phyloP scores from a whole-genome alignment of 2,797 vertebrate species.

The Semaprochilodus insignis region DNA sequence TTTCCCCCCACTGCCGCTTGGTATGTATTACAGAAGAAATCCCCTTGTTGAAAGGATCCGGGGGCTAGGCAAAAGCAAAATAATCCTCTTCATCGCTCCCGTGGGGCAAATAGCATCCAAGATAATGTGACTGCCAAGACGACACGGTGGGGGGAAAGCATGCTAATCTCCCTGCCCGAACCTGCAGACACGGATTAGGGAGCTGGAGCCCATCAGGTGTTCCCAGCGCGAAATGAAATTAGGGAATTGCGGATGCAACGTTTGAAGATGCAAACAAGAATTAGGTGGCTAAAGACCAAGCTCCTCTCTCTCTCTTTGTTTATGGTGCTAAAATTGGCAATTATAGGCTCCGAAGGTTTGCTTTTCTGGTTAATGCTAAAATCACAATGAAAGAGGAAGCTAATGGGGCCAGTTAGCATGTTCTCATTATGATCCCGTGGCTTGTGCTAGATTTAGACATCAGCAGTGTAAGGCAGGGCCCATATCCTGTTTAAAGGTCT shows the following conservation, averaged over 20 bases:
- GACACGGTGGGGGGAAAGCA: constrained; percentile 32
- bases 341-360: not conserved
- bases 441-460: not conserved
- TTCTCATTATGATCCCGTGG: not conserved
- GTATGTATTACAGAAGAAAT: constrained; percentile 58
- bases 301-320: not conserved
- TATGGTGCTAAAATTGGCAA: no score
- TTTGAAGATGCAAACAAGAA: constrained; percentile 13
- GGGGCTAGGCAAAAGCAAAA: constrained; percentile 47
- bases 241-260: constrained; percentile 8
- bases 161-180: constrained; percentile 59
- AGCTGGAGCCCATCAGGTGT: constrained; percentile 41
- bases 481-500: no score
- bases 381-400: no score
- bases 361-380: not conserved
- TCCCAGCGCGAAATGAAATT: constrained; percentile 45
- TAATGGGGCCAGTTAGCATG: not conserved
- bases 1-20: constrained; percentile 35
- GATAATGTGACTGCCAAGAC: constrained; percentile 56
- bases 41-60: constrained; percentile 52
- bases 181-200: constrained; percentile 55
- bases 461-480: not conserved
- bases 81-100: constrained; percentile 63
- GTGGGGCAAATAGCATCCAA: constrained; percentile 53
- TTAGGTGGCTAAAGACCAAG: not conserved